Conservation (phyloP, 2,888 invertebrate species). For the Oscheius sp. region DNA sequence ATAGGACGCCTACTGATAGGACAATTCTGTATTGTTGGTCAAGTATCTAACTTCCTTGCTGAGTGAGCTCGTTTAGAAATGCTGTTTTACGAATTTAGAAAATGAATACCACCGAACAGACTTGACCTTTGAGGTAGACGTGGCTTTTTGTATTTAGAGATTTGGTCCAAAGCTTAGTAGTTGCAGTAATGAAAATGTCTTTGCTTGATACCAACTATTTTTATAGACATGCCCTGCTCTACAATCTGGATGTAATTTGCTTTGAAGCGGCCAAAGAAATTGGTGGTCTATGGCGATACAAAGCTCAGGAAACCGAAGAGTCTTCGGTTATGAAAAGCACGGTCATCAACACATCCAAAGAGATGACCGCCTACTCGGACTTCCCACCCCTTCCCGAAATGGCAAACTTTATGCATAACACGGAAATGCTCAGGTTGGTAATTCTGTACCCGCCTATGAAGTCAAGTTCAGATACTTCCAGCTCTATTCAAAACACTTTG, state of each 20-base stretch:
- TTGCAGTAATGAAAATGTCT: too few relatives aligned
- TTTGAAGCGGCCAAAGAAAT: conserved; percentile 71
- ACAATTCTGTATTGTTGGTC: too few relatives aligned
- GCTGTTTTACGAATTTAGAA: too few relatives aligned
- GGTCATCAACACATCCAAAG: conserved; percentile 75
- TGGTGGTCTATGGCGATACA: conserved; percentile 38
- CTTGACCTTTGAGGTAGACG: too few relatives aligned
- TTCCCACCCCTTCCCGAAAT: conserved; percentile 74
- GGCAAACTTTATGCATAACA: conserved; percentile 62
- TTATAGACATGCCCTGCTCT: conserved; percentile 51
- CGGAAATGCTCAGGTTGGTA: conserved; percentile 45
- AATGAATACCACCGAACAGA: too few relatives aligned
- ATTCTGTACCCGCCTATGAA: not conserved
- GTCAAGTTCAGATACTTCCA: conserved; percentile 56
- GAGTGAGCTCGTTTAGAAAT: not conserved
- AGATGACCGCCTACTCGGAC: conserved; percentile 74
- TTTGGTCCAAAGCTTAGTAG: too few relatives aligned
- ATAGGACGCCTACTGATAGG: too few relatives aligned
- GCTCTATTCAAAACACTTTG: conserved; percentile 67
- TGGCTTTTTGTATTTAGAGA: too few relatives aligned
- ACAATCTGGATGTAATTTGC: conserved; percentile 72
- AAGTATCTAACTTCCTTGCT: too few relatives aligned
- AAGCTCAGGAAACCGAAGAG: conserved; percentile 39
- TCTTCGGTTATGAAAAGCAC: conserved; percentile 74
- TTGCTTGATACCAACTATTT: too few relatives aligned